A percentile compares a stretch with the other conserved stretches of the same genome.
These are phyloP conservation scores for Rhingia campestris DNA, from an alignment of 2,888 invertebrate species.

Conservation along the genomic window DNA sequence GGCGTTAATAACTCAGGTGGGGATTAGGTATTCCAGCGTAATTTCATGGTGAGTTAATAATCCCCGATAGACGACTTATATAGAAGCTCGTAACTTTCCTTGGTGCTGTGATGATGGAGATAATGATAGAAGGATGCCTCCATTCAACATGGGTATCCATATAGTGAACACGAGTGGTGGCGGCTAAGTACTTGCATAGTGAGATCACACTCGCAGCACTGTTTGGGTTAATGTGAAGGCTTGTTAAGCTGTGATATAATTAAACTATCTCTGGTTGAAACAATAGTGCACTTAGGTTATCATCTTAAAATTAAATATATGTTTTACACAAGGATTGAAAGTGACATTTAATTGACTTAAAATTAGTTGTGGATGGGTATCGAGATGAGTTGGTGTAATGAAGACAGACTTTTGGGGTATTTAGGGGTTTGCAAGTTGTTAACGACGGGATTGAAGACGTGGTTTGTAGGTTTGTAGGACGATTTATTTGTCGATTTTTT, in stretches of 20 bases:
- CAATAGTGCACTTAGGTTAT: slow-evolving; percentile 69
- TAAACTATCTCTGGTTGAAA: slow-evolving; percentile 60
- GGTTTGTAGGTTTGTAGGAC: too few relatives aligned
- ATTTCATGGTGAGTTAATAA: slow-evolving; percentile 74
- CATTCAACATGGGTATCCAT: neutral
- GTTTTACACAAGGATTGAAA: slow-evolving; percentile 55
- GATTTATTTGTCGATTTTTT: too few relatives aligned
- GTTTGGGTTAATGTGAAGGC: slow-evolving; percentile 34
- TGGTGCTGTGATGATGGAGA: slow-evolving; percentile 25
- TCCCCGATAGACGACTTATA: slow-evolving; percentile 73
- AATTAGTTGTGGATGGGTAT: slow-evolving; percentile 6
- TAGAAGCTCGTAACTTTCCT: slow-evolving; percentile 60
- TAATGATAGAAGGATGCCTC: slow-evolving; percentile 50
- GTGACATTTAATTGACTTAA: slow-evolving; percentile 57
- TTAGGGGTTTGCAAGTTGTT: too few relatives aligned
- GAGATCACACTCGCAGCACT: neutral
- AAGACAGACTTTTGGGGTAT: too few relatives aligned
- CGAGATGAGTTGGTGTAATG: neutral
- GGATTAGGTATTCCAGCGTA: slow-evolving; percentile 71
- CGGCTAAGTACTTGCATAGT: neutral
- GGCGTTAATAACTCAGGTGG: slow-evolving; percentile 73
- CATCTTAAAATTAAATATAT: slow-evolving; percentile 63
- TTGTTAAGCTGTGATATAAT: slow-evolving; percentile 62
- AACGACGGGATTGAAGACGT: too few relatives aligned
- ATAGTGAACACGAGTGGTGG: neutral